Conservation (phyloP, 2,113 vertebrate genomes). For the Edolisoma coerulescens region DNA sequence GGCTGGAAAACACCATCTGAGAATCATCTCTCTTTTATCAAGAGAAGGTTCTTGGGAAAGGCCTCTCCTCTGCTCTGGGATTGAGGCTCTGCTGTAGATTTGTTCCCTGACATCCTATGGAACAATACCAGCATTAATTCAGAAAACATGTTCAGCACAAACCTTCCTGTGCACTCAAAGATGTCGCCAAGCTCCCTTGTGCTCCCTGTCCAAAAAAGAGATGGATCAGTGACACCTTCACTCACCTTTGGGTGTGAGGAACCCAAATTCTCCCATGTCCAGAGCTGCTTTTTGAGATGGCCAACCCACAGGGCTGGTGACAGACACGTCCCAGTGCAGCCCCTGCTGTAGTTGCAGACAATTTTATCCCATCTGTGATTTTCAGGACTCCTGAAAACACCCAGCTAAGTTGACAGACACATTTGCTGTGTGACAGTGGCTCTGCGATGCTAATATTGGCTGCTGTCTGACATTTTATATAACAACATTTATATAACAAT, state of each 20-base stretch:
- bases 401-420: neutral
- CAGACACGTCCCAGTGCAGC: rapidly evolving
- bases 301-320: rapidly evolving
- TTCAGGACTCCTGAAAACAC: neutral
- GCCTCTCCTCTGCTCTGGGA: neutral
- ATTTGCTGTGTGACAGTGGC: neutral
- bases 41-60: neutral
- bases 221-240: rapidly evolving
- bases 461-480: constrained; percentile 5
- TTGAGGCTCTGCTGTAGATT: neutral
- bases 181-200: neutral
- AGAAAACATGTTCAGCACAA: neutral
- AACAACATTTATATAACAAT: constrained; percentile 4
- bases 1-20: neutral
- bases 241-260: neutral
- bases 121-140: neutral
- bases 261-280: neutral
- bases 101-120: too few species aligned
- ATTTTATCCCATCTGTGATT: neutral
- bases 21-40: neutral
- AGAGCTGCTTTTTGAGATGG: neutral
- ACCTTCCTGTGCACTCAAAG: neutral
- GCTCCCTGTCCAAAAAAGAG: too few species aligned
- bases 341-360: neutral
- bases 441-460: constrained; percentile 4